Percentiles rank a stretch among this genome's conserved stretches.
These are phyloP conservation scores for Hymenopus coronatus DNA, from an alignment of 2,888 invertebrate genomes.

Conservation along the genomic window DNA sequence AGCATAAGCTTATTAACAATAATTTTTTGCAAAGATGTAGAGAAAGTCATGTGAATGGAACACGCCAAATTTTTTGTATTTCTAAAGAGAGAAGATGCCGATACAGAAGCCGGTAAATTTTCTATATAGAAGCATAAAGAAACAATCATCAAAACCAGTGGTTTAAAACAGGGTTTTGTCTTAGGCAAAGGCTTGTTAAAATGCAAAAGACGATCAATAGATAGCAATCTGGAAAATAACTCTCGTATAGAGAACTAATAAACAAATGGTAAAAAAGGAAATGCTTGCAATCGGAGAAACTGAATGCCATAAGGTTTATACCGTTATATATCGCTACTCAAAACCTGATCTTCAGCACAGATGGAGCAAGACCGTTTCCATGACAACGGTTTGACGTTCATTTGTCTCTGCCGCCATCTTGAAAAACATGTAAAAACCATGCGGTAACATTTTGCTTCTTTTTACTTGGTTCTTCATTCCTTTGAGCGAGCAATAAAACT, in stretches of 20 bases:
- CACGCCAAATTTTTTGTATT: no score
- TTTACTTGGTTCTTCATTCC: not conserved
- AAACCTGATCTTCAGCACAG: constrained; percentile 4
- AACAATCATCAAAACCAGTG: not conserved
- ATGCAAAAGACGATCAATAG: constrained; percentile 11
- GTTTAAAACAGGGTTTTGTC: not conserved
- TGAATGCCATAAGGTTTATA: not conserved
- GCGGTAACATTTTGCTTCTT: not conserved
- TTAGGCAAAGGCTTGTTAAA: not conserved
- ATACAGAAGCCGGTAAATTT: not conserved
- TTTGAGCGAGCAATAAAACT: constrained; percentile 10
- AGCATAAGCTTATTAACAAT: no score
- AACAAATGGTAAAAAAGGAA: not conserved
- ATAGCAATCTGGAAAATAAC: constrained; percentile 7
- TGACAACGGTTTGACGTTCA: not conserved
- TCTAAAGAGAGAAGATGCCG: not conserved
- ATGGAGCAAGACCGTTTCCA: not conserved
- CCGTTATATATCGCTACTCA: not conserved
- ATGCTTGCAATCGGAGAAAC: not conserved
- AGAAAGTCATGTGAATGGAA: no score
- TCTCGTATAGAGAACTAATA: constrained; percentile 4
- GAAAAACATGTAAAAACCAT: constrained; percentile 3
- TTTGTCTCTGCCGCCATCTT: constrained; percentile 17
- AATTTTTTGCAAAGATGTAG: no score
- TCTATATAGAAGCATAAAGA: not conserved